Evolutionary conservation across 2,888 invertebrate species (phyloP).

Genomic region (Dryadula phaetusa): DNA sequence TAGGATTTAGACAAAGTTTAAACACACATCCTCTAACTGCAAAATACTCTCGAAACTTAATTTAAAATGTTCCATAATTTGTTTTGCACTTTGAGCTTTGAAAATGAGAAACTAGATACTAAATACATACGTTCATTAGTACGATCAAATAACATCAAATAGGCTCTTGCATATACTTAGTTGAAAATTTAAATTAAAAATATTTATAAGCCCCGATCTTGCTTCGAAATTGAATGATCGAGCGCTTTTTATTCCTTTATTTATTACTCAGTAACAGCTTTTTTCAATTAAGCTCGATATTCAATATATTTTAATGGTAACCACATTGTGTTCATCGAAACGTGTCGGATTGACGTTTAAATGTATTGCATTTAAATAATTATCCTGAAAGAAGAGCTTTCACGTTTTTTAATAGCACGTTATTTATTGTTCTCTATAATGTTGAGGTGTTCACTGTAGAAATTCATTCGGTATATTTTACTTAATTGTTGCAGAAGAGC

Average conservation of each 20-base stretch:
- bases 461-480: background rate
- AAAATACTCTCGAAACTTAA: constrained; percentile 4
- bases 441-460: background rate
- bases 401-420: constrained; percentile 12
- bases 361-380: constrained; percentile 38
- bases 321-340: constrained; percentile 27
- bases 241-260: constrained; percentile 18
- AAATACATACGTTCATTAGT: background rate
- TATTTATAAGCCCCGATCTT: background rate
- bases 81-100: background rate
- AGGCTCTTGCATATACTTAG: background rate
- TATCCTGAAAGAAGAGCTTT: constrained; percentile 29
- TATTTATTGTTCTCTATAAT: background rate
- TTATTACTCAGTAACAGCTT: constrained; percentile 21
- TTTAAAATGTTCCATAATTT: background rate
- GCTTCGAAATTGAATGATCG: constrained; percentile 8
- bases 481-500: background rate
- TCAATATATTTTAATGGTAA: constrained; percentile 24
- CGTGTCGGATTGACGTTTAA: constrained; percentile 35
- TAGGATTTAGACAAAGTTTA: background rate
- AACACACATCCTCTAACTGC: background rate
- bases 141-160: background rate
- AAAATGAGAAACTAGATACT: background rate
- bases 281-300: constrained; percentile 24
- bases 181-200: constrained; percentile 8